Percentiles rank a stretch among this genome's conserved stretches.
Evolutionary conservation across 2,797 vertebrate genomes (phyloP).

Genomic region (Artibeus lituratus): DNA sequence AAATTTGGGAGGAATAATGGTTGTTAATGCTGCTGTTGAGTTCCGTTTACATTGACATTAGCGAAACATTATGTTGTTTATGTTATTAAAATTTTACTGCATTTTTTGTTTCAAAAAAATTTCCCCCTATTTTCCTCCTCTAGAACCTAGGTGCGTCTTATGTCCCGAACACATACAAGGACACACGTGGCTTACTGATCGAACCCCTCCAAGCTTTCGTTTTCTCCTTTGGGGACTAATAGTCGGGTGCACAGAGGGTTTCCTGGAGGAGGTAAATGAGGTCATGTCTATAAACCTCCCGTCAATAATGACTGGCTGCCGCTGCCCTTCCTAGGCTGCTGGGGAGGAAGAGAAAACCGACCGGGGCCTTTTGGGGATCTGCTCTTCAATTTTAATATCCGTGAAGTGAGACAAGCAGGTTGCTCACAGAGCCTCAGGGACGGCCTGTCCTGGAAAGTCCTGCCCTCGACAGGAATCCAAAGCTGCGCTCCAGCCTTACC

Average conservation of each 20-base stretch:
- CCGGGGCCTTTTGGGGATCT: background rate
- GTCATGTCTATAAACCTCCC: background rate
- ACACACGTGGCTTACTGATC: background rate
- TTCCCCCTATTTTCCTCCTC: no score
- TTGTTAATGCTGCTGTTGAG: no score
- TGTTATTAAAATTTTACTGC: no score
- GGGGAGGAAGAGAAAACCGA: background rate
- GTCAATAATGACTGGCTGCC: background rate
- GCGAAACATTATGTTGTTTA: no score
- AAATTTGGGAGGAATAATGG: no score
- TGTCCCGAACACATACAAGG: background rate
- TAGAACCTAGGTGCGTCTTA: no score
- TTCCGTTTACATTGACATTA: no score
- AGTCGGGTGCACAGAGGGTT: background rate
- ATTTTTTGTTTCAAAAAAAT: no score
- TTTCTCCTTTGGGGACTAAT: background rate
- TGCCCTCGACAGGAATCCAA: background rate
- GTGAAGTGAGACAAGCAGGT: background rate
- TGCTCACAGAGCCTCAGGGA: background rate
- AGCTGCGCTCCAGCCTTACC: background rate
- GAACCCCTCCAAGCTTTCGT: background rate
- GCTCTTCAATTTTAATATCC: background rate
- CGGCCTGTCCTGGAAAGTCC: background rate
- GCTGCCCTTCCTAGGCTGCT: background rate
- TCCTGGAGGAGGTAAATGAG: background rate